Conservation (phyloP, 2,888 invertebrate species). For the Sinohyriopsis cumingii region DNA sequence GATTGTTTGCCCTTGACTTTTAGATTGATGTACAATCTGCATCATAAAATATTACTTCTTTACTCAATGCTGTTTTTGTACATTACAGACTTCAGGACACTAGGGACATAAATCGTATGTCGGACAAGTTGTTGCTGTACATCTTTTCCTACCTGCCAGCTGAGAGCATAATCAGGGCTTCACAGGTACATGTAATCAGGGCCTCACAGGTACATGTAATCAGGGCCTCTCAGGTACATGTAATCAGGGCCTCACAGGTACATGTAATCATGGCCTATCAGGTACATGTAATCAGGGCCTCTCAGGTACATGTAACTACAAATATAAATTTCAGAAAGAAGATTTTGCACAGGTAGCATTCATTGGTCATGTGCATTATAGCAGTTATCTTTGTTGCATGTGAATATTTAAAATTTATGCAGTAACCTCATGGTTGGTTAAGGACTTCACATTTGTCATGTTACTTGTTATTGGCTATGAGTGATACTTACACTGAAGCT, state of each 20-base stretch:
- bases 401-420: no score
- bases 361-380: no score
- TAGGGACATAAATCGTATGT: constrained; percentile 59
- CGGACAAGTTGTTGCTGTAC: constrained; percentile 63
- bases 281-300: no score
- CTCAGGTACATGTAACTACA: constrained; percentile 43
- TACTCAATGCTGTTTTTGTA: constrained; percentile 8
- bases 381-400: no score
- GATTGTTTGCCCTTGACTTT: background rate
- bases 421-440: no score
- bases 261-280: no score
- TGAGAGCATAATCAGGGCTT: constrained; percentile 45
- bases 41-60: background rate
- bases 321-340: background rate
- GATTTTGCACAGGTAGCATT: background rate
- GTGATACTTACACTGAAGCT: no score
- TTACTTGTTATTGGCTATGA: no score
- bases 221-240: constrained; percentile 52
- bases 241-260: constrained; percentile 53
- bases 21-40: background rate
- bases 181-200: constrained; percentile 49
- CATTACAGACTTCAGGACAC: constrained; percentile 55
- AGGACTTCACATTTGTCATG: no score
- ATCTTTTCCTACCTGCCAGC: constrained; percentile 59
- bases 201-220: constrained; percentile 51